Conservation (phyloP, 1,140 invertebrate species). For the Aphelenchoides besseyi region DNA sequence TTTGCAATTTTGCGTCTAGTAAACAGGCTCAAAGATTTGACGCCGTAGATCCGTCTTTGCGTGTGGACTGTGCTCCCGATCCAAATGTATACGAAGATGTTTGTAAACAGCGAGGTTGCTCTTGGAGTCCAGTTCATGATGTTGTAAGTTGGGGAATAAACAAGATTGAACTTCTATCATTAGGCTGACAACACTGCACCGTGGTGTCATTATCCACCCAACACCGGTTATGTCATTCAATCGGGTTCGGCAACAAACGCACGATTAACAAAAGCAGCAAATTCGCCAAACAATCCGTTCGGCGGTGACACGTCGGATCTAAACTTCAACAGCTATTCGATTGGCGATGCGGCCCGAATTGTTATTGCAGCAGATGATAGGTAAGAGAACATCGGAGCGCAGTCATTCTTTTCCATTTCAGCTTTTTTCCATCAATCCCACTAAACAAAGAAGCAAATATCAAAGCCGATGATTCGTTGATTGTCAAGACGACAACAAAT, state of each 20-base stretch:
- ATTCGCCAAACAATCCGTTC: constrained; percentile 20
- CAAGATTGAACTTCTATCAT: too few species aligned
- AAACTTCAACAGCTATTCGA: not conserved
- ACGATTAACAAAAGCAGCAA: not conserved
- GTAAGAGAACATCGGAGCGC: too few species aligned
- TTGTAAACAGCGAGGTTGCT: constrained; percentile 14
- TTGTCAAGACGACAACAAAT: constrained; percentile 20
- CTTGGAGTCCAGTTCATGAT: constrained; percentile 14
- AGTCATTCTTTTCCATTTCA: not conserved
- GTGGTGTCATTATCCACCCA: constrained; percentile 17
- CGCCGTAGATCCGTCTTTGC: not conserved
- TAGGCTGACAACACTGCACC: not conserved
- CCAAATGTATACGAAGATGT: constrained; percentile 13
- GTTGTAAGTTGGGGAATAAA: not conserved
- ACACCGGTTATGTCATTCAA: constrained; percentile 11
- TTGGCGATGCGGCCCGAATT: not conserved
- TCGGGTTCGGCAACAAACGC: not conserved
- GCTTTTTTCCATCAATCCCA: not conserved
- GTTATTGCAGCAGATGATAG: not conserved
- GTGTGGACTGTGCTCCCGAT: constrained; percentile 17
- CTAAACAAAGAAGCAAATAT: constrained; percentile 17
- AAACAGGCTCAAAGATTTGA: not conserved
- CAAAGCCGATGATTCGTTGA: constrained; percentile 22
- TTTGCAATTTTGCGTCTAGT: not conserved
- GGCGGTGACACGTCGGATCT: constrained; percentile 4